Conservation (phyloP, 1,140 invertebrate genomes). For the Nixonia krombeini region DNA sequence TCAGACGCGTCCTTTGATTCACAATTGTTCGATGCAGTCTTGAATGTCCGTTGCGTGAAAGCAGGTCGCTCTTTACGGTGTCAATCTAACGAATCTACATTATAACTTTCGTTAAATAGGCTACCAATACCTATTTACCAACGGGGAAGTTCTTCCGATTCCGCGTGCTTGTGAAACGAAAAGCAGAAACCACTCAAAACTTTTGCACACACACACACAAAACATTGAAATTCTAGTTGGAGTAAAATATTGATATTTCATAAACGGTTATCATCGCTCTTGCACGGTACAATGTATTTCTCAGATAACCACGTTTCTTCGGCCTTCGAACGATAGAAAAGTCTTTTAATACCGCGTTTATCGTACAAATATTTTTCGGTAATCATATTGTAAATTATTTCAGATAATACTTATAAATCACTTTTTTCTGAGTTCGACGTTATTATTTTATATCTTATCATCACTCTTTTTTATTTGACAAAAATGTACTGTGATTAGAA, state of each 20-base stretch:
- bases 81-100: slow-evolving; percentile 52
- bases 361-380: too few species aligned
- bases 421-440: too few species aligned
- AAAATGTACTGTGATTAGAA: too few species aligned
- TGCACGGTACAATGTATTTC: too few species aligned
- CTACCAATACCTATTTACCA: slow-evolving; percentile 53
- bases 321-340: too few species aligned
- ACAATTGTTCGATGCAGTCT: slow-evolving; percentile 44
- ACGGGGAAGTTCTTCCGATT: slow-evolving; percentile 52
- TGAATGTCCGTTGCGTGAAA: slow-evolving; percentile 47
- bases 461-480: too few species aligned
- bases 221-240: slow-evolving; percentile 39
- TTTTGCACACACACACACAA: slow-evolving; percentile 37
- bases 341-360: too few species aligned
- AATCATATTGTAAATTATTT: too few species aligned
- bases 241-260: slow-evolving; percentile 40
- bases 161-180: slow-evolving; percentile 47
- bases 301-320: too few species aligned
- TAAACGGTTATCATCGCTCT: slow-evolving; percentile 35
- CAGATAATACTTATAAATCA: too few species aligned
- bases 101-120: slow-evolving; percentile 53
- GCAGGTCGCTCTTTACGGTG: slow-evolving; percentile 49
- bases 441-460: too few species aligned
- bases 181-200: slow-evolving; percentile 47
- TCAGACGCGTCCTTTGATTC: slow-evolving; percentile 32